These are phyloP conservation scores for Engystomops pustulosus DNA, from an alignment of 2,113 vertebrate genomes.

Conservation along the genomic window DNA sequence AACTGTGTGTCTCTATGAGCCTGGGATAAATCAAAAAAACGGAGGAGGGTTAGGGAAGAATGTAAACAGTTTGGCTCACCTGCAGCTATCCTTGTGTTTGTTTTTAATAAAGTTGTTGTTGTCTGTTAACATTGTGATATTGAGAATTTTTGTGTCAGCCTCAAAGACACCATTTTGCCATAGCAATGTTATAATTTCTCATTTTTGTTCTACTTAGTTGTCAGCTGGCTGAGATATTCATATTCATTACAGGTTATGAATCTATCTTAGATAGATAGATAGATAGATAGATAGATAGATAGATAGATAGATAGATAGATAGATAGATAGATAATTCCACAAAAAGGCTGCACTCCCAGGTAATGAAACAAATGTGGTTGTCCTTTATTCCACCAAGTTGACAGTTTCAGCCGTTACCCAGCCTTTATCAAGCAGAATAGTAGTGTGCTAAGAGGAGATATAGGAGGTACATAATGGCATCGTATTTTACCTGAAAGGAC, in stretches of 20 bases:
- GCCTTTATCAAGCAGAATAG: too few species aligned
- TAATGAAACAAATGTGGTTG: too few species aligned
- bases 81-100: background rate
- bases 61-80: background rate
- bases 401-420: too few species aligned
- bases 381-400: too few species aligned
- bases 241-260: too few species aligned
- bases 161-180: background rate
- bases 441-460: too few species aligned
- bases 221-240: background rate
- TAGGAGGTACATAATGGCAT: too few species aligned
- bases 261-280: too few species aligned
- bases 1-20: conserved; percentile 29
- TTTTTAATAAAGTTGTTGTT: background rate
- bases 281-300: too few species aligned
- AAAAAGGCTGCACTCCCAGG: too few species aligned
- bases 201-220: background rate
- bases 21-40: conserved; percentile 37
- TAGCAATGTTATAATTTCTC: background rate
- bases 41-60: background rate
- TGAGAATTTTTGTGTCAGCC: background rate
- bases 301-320: too few species aligned
- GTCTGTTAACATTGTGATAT: background rate
- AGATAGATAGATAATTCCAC: background rate
- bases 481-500: too few species aligned